phyloP scores from a whole-genome alignment of 2,888 invertebrate species.

The Nebria brevicollis region DNA sequence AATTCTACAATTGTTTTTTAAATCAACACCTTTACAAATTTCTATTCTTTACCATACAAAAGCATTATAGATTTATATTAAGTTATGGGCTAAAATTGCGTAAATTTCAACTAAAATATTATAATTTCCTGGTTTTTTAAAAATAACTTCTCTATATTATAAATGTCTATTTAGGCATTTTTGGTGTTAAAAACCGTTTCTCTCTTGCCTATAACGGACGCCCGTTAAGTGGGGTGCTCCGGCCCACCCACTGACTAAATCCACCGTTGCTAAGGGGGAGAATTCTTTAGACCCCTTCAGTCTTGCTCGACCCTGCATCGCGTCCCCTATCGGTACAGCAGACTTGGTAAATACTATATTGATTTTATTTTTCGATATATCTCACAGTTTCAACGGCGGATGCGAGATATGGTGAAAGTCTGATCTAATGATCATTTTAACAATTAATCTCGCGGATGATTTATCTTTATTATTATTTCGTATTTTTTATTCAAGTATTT shows the following conservation, averaged over 20 bases:
- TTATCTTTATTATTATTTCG: not conserved
- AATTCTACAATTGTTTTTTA: too few species aligned
- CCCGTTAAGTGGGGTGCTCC: not conserved
- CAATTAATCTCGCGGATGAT: not conserved
- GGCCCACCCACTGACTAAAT: conserved; percentile 9
- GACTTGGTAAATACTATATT: conserved; percentile 7
- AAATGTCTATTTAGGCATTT: not conserved
- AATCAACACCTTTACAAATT: too few species aligned
- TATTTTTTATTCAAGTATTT: too few species aligned
- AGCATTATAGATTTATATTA: too few species aligned
- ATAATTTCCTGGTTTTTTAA: too few species aligned
- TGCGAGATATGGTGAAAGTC: not conserved
- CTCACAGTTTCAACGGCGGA: not conserved
- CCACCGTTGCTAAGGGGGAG: conserved; percentile 22
- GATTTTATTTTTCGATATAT: conserved; percentile 13
- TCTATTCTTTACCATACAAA: too few species aligned
- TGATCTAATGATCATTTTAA: not conserved
- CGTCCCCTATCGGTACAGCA: not conserved
- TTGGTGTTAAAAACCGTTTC: not conserved
- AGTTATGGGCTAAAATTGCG: too few species aligned
- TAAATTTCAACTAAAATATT: too few species aligned
- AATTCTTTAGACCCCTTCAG: not conserved
- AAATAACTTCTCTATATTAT: too few species aligned
- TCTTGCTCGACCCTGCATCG: not conserved
- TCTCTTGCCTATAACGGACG: not conserved